These are phyloP conservation scores for Anoplolepis gracilipes DNA, from an alignment of 1,140 invertebrate species.

Conservation along the genomic window DNA sequence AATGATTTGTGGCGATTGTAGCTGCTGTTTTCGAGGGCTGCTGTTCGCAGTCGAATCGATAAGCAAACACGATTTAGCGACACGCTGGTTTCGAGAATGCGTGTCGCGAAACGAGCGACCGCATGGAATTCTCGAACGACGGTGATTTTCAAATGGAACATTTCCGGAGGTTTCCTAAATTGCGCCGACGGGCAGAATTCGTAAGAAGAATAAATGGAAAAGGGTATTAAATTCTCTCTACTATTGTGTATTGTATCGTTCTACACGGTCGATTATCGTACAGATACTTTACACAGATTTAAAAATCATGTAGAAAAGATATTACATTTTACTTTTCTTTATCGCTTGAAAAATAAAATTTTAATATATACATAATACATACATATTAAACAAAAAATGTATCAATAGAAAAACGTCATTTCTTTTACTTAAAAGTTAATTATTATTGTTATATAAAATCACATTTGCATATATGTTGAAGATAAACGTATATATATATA, in stretches of 20 bases:
- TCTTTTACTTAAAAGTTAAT: background rate
- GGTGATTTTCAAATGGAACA: slow-evolving; percentile 18
- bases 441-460: background rate
- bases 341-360: background rate
- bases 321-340: slow-evolving; percentile 17
- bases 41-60: slow-evolving; percentile 42
- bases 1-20: slow-evolving; percentile 55
- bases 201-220: slow-evolving; percentile 24
- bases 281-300: background rate
- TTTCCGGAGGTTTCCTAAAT: slow-evolving; percentile 48
- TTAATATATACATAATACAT: too few species aligned
- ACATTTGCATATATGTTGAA: background rate
- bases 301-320: background rate
- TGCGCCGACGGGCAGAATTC: slow-evolving; percentile 15
- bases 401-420: background rate
- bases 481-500: too few species aligned
- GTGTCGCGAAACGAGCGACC: slow-evolving; percentile 33
- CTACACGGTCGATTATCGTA: background rate
- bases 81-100: slow-evolving; percentile 42
- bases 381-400: background rate
- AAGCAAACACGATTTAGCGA: slow-evolving; percentile 49
- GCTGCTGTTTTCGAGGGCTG: background rate
- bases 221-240: slow-evolving; percentile 21
- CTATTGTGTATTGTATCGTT: background rate
- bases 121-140: slow-evolving; percentile 38